Evolutionary conservation across 2,797 vertebrate species (phyloP), one percentile per base, ranked within the genome.

Genomic region (Streptopelia turtur): DNA sequence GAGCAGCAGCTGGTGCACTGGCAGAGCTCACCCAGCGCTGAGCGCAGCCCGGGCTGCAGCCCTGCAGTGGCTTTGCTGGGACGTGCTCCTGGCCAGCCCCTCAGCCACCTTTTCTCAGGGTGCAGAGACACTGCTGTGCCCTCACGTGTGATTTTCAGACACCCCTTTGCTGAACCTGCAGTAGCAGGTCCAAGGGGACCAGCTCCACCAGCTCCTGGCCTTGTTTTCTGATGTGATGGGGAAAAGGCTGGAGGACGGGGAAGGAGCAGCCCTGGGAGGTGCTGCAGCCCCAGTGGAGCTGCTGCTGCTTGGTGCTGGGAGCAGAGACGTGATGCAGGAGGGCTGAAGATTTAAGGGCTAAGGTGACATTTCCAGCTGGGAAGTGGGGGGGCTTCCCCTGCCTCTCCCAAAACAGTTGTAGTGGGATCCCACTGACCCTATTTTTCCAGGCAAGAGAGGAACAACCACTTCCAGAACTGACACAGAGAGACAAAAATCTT

Each of bases 361-460:
- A 47, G 33, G 17, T 55, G 74, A 13, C 16, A 39, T 33, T 87
- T 74, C 52, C 68, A 85, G 14, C 16, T 55, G 47, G 53, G 31
- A 72, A 55, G 21, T 16, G 27, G 2, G 9, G 4, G 2, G 8
- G 61, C 68, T 85, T 35, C n/a, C 50, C 24, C 13, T 64, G 23
- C 12, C 7, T 50, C 27, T 75, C 65, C 13, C 8, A 27, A 25
- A 47, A 74, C 5, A 6, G 14, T 41, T 86, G 30, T 16, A 59
- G 30, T 30, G 43, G 25, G 39, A 2, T n/a, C 31, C 49, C 14
- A 6, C 10, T 0, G 0, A 12, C 13, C n/a, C 13, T 0, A 0
- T 53, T 68, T 81, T 50, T 31, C 25, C 53, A 47, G 31, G 31
- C 6, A 55, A 31, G 15, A 92, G n/a, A 6, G 9, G 5, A 91